Evolutionary conservation across 2,113 vertebrate genomes (phyloP).

Genomic region (Channa maculata): DNA sequence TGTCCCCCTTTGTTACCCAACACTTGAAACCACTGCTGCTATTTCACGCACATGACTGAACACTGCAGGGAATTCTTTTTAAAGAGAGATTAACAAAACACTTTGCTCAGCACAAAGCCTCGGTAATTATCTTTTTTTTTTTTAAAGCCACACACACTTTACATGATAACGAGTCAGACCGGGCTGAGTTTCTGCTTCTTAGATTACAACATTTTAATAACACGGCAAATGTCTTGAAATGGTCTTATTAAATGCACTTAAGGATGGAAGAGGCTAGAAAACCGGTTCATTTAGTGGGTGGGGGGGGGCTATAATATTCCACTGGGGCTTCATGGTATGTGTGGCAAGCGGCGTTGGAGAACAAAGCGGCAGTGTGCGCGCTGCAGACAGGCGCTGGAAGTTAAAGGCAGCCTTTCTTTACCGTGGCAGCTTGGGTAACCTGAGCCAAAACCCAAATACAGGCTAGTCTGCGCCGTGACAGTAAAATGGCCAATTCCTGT

Average conservation of each 20-base stretch:
- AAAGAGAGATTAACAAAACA: neutral
- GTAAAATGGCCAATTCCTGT: neutral
- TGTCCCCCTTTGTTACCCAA: neutral
- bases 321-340: slow-evolving; percentile 37
- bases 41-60: neutral
- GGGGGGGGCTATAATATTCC: neutral
- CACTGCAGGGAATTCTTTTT: neutral
- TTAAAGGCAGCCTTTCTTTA: slow-evolving; percentile 50
- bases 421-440: slow-evolving; percentile 33
- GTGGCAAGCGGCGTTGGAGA: slow-evolving; percentile 33
- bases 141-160: neutral
- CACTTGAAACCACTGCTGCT: neutral
- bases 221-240: neutral
- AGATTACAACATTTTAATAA: neutral
- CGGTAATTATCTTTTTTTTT: neutral
- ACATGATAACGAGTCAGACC: neutral
- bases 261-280: neutral
- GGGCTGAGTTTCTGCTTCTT: neutral
- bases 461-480: neutral
- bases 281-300: too few relatives aligned
- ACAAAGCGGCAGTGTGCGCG: slow-evolving; percentile 71
- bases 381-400: neutral
- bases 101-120: neutral
- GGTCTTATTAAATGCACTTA: too few relatives aligned
- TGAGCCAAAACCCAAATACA: slow-evolving; percentile 10